phyloP scores from a whole-genome alignment of 2,113 vertebrate species.

The Eira barbara region DNA sequence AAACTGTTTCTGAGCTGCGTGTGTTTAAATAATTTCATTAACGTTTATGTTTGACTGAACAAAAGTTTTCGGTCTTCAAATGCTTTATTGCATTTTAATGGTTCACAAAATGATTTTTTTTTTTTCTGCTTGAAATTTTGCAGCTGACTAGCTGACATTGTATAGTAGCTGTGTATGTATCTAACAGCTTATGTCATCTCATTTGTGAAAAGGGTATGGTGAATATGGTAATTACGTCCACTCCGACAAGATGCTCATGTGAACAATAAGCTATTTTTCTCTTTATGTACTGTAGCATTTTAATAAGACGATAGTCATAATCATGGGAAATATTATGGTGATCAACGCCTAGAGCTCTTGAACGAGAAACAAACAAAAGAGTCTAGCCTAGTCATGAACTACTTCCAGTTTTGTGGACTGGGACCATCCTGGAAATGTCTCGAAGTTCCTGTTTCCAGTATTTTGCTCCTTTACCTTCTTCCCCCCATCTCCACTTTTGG shows the following conservation, averaged over 20 bases:
- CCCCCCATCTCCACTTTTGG: neutral
- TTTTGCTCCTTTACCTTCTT: neutral
- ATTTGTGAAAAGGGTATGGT: neutral
- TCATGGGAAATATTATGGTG: neutral
- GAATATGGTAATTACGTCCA: neutral
- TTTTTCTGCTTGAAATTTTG: neutral
- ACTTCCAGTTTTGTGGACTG: too few species aligned
- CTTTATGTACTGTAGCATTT: conserved; percentile 6
- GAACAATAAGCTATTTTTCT: neutral
- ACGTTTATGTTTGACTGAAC: conserved; percentile 43
- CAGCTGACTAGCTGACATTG: neutral
- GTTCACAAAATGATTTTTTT: neutral
- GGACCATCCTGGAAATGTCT: fast-evolving
- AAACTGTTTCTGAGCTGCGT: neutral
- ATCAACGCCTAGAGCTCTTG: neutral
- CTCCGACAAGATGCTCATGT: neutral
- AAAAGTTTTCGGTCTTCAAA: conserved; percentile 14
- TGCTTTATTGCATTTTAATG: conserved; percentile 24
- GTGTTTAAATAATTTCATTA: conserved; percentile 41
- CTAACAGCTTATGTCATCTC: neutral
- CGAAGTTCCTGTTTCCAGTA: neutral
- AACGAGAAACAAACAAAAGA: neutral
- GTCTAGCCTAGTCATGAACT: neutral
- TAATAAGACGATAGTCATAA: neutral
- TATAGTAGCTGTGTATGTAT: neutral